These are phyloP conservation scores for Aramus guarauna DNA, from an alignment of 2,113 vertebrate species.

Conservation along the genomic window DNA sequence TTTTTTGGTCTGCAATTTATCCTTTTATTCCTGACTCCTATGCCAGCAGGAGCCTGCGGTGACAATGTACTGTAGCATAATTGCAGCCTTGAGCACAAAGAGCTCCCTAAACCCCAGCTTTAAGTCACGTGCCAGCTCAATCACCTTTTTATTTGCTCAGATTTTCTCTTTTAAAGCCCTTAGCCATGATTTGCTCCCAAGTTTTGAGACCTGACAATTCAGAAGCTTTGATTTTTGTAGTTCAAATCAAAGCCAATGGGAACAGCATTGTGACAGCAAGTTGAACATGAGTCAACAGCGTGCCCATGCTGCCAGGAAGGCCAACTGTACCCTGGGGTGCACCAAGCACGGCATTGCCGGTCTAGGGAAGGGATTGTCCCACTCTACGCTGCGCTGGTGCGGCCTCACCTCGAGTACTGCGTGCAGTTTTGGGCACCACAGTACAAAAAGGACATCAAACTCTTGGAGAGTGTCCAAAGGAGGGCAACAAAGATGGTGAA, in stretches of 20 bases:
- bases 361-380: too few relatives aligned
- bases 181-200: neutral
- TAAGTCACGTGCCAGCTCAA: neutral
- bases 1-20: neutral
- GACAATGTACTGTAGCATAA: conserved; percentile 4
- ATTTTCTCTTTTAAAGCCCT: neutral
- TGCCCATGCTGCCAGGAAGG: too few relatives aligned
- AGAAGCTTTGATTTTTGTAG: neutral
- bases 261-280: too few relatives aligned
- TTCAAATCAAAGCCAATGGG: neutral
- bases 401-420: too few relatives aligned
- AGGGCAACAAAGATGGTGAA: too few relatives aligned
- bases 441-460: too few relatives aligned
- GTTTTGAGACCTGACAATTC: neutral
- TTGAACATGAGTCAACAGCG: too few relatives aligned
- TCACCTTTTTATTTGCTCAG: neutral
- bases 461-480: too few relatives aligned
- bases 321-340: too few relatives aligned
- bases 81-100: neutral
- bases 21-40: neutral
- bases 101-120: neutral
- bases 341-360: too few relatives aligned
- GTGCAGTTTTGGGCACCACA: too few relatives aligned
- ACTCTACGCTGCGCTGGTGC: too few relatives aligned
- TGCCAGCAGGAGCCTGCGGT: neutral